These are phyloP conservation scores for Lucilia sericata DNA, from an alignment of 1,140 invertebrate species.

Conservation along the genomic window DNA sequence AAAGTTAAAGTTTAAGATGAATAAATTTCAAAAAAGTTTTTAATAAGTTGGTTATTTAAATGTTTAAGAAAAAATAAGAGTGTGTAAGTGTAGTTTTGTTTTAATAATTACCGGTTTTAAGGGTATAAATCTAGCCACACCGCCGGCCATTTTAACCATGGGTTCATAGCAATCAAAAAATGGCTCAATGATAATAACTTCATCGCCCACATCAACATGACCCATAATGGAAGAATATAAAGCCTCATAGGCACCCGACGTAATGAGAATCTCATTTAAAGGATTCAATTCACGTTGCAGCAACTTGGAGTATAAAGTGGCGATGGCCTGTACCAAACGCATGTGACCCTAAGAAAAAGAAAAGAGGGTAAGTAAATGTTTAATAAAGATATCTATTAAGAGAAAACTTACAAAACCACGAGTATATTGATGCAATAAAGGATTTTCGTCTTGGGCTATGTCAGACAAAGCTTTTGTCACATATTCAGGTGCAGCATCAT, in stretches of 20 bases:
- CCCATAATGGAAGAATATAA: conserved; percentile 87
- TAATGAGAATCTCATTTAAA: conserved; percentile 87
- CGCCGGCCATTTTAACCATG: conserved; percentile 91
- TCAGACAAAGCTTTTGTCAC: conserved; percentile 83
- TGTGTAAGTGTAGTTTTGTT: too few species aligned
- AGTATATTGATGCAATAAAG: conserved; percentile 91
- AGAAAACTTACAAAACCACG: conserved; percentile 80
- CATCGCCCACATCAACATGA: conserved; percentile 85
- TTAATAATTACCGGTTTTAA: conserved; percentile 78
- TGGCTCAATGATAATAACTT: conserved; percentile 98
- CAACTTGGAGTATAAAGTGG: conserved; percentile 87
- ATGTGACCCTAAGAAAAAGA: conserved; percentile 85
- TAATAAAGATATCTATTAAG: not conserved
- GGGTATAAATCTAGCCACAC: conserved; percentile 88
- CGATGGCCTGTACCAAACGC: conserved; percentile 85
- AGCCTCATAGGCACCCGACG: conserved; percentile 94
- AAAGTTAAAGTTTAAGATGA: too few species aligned
- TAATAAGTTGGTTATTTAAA: too few species aligned
- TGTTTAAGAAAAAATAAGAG: too few species aligned
- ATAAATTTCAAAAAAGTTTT: too few species aligned
- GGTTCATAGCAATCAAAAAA: conserved; percentile 98
- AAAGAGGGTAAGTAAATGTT: not conserved
- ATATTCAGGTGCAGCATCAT: conserved; percentile 88
- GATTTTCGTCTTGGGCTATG: conserved; percentile 77
- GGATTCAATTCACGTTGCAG: conserved; percentile 82